Conservation (phyloP, 2,888 invertebrate genomes). For the Drosophila mulleri region DNA sequence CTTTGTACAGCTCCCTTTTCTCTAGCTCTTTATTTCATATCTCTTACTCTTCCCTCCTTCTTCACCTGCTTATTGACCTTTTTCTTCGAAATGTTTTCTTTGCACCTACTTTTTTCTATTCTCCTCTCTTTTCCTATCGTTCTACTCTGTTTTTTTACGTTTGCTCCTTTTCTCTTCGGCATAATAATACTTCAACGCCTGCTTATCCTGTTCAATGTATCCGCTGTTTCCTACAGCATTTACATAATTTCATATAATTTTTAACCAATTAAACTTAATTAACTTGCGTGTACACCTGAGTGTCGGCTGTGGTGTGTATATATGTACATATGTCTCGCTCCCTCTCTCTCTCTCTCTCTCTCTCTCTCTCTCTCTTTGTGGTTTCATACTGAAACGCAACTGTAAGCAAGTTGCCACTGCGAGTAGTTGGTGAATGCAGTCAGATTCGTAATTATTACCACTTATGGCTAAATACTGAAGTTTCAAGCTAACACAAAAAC, state of each 20-base stretch:
- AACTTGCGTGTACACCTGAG: constrained; percentile 54
- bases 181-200: not conserved
- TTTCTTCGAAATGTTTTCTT: not conserved
- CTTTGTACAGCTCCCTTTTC: not conserved
- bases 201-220: not conserved
- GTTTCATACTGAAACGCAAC: not conserved
- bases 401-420: constrained; percentile 32
- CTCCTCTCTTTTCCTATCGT: not conserved
- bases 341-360: not conserved
- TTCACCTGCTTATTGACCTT: too few species aligned
- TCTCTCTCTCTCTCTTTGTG: constrained; percentile 17
- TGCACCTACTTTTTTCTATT: too few species aligned
- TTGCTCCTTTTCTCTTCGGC: not conserved
- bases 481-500: constrained; percentile 23
- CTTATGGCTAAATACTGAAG: constrained; percentile 78
- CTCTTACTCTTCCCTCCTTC: not conserved
- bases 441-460: constrained; percentile 76
- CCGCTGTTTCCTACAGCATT: constrained; percentile 1
- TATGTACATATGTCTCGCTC: not conserved
- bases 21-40: not conserved
- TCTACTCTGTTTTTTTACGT: not conserved
- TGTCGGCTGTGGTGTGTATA: not conserved
- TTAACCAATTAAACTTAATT: constrained; percentile 81
- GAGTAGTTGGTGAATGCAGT: constrained; percentile 17
- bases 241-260: constrained; percentile 67